Evolutionary conservation across 1,140 invertebrate species (phyloP).

Genomic region (Leptinotarsa defecta): DNA sequence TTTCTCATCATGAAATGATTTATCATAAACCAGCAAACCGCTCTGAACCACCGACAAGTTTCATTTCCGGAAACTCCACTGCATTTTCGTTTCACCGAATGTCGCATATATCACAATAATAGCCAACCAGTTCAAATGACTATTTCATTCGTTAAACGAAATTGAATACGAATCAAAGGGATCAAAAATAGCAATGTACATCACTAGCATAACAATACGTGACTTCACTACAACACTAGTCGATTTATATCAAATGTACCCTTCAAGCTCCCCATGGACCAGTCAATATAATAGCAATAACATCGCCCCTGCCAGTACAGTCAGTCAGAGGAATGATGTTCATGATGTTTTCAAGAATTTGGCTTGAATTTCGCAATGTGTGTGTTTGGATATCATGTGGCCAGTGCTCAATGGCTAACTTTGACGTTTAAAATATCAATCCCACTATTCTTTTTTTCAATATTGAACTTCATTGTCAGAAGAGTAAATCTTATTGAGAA

Average conservation of each 20-base stretch:
- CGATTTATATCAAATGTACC: constrained; percentile 53
- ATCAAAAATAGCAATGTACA: constrained; percentile 45
- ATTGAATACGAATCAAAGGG: constrained; percentile 51
- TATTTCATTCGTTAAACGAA: constrained; percentile 43
- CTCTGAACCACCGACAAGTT: no score
- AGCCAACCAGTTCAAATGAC: constrained; percentile 18
- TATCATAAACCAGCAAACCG: no score
- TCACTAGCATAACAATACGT: constrained; percentile 50
- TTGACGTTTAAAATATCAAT: no score
- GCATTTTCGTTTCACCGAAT: not conserved
- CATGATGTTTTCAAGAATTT: not conserved
- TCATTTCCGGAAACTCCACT: not conserved
- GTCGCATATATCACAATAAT: constrained; percentile 9
- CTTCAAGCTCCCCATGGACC: constrained; percentile 52
- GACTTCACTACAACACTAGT: constrained; percentile 49
- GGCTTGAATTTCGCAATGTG: no score
- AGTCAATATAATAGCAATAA: constrained; percentile 57
- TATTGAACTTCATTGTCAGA: no score
- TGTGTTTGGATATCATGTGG: no score
- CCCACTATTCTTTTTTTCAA: no score
- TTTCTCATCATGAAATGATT: no score
- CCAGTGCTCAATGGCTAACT: no score
- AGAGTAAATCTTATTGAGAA: no score
- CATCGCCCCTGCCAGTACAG: constrained; percentile 47
- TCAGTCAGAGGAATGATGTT: constrained; percentile 38